Conservation (phyloP, 2,113 vertebrate genomes). For the Genyomyrus donnyi region DNA sequence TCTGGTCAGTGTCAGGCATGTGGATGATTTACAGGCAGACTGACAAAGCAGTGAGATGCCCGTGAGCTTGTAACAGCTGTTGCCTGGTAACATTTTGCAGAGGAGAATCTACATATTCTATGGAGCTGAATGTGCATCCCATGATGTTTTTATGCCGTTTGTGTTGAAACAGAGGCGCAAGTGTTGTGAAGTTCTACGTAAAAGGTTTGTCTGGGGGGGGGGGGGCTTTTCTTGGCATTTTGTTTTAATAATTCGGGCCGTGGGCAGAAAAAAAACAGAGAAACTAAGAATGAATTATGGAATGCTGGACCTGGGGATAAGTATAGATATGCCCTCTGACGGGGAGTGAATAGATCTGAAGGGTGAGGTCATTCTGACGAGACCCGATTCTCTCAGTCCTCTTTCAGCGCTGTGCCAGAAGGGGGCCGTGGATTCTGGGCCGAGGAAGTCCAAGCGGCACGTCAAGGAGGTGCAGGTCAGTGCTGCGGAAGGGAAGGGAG, state of each 20-base stretch:
- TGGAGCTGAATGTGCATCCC: background rate
- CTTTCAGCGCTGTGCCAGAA: conserved; percentile 15
- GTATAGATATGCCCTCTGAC: background rate
- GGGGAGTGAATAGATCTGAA: background rate
- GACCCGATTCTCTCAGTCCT: conserved; percentile 2
- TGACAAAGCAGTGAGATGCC: background rate
- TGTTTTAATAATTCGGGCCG: background rate
- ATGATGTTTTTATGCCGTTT: background rate
- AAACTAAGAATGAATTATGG: conserved; percentile 2
- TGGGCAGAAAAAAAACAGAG: background rate
- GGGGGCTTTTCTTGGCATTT: background rate
- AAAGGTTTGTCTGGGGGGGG: background rate
- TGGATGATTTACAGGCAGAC: background rate
- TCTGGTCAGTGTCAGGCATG: background rate
- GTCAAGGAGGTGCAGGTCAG: conserved; percentile 13
- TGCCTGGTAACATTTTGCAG: background rate
- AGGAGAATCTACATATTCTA: background rate
- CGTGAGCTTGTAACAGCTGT: background rate
- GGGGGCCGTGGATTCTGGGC: background rate
- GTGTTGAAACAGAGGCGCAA: background rate
- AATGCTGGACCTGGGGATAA: background rate
- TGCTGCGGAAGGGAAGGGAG: background rate
- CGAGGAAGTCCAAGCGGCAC: conserved; percentile 15
- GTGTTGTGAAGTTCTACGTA: background rate
- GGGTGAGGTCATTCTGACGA: background rate